Base-by-base conservation (phyloP, 2,113 vertebrate species). In the Antennarius striatus region DNA sequence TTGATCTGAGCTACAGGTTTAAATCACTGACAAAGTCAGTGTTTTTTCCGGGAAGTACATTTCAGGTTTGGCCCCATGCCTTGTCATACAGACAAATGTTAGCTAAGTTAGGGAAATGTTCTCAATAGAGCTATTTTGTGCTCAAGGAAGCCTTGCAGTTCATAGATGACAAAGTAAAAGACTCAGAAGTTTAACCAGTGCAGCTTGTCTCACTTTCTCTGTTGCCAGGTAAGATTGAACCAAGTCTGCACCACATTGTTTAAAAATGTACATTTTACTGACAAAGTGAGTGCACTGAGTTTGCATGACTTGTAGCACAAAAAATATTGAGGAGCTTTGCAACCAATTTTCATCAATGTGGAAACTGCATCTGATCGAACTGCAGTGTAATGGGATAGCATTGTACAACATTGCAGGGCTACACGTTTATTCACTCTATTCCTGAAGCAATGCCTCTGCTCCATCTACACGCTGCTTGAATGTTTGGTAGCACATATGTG, bases 161-260 rank as follows among this genome's bases (percentile, higher is more conserved):
- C 4, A 15, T 48, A 15, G 47, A 15, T 15, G n/a, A 14, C n/a
- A 16, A 48, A 48, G 47, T 4, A 48, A 48, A 48, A 42, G 40
- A 42, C 40, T 42, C 40, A 6, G 10, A 6, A 42, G 40, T 10
- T 42, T 10, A 2, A 3, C 40, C 40, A 42, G 10, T 42, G 40
- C 40, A 42, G 10, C 40, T 42, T 42, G 10, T 42, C 40, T 42
- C 40, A 42, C 40, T 42, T 48, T 48, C 47, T 6, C 56, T 40
- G 58, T 63, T 68, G 64, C 58, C 51, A 51, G 36, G 50, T 56
- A 63, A 61, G 56, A 51, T 13, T 61, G 48, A 70, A 70, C 47
- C 14, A 63, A 64, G 61, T 60, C 39, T 3, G 0, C 11, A 4
- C 56, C 43, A 50, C 3, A 2, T 3, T 48, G 15, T 71, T 77